Evolutionary conservation across 2,797 vertebrate species (phyloP).

Genomic region (Margarornis squamiger): DNA sequence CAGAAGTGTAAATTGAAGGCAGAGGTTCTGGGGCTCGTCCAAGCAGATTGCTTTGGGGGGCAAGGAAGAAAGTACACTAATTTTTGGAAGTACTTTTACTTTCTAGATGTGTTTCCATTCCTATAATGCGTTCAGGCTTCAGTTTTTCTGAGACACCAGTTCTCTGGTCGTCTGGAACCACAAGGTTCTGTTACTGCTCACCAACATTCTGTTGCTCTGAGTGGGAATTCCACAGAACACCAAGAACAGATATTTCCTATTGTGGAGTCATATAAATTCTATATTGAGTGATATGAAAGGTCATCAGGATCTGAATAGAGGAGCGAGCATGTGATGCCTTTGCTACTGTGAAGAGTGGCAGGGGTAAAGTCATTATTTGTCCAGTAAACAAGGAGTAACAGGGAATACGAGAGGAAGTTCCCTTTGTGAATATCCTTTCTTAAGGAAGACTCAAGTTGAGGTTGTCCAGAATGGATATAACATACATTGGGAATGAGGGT

Average conservation of each 20-base stretch:
- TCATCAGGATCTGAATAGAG: neutral
- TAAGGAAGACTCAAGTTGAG: neutral
- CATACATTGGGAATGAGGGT: accelerated
- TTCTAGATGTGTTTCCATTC: neutral
- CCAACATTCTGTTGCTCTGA: neutral
- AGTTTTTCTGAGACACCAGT: slow-evolving; percentile 22
- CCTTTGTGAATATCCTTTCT: neutral
- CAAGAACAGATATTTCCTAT: neutral
- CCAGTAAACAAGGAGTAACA: neutral
- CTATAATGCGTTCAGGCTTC: neutral
- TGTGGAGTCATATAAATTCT: neutral
- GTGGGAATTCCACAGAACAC: neutral
- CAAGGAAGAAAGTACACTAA: neutral
- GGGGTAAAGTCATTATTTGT: neutral
- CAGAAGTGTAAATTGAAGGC: slow-evolving; percentile 59
- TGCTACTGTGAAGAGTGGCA: neutral
- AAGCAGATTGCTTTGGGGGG: neutral
- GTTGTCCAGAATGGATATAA: neutral
- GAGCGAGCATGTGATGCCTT: neutral
- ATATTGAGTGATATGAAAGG: neutral
- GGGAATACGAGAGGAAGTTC: neutral
- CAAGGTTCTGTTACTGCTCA: neutral
- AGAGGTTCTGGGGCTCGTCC: neutral
- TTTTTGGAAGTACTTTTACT: neutral
- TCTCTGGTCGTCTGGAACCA: neutral